Evolutionary conservation across 2,113 vertebrate genomes (phyloP).

Genomic region (Lagenorhynchus albirostris): DNA sequence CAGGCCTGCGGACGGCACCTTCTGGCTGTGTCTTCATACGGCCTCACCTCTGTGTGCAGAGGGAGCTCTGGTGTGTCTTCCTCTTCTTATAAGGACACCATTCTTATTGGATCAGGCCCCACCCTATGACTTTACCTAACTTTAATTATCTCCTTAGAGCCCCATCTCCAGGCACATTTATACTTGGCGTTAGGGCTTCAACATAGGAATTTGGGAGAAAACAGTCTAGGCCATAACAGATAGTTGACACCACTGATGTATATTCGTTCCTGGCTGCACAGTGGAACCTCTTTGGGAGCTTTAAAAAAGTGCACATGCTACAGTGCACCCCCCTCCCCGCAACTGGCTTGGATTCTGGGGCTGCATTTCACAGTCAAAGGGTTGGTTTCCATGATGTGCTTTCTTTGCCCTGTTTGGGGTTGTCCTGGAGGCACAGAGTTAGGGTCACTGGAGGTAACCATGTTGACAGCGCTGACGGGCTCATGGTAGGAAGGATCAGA

Average conservation of each 20-base stretch:
- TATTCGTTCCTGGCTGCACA: neutral
- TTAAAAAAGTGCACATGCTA: neutral
- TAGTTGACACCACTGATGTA: neutral
- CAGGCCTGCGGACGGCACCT: rapidly evolving
- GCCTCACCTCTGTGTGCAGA: neutral
- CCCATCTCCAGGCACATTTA: neutral
- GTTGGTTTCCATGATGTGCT: no score
- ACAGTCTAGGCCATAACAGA: no score
- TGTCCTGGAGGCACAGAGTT: neutral
- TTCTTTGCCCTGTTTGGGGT: neutral
- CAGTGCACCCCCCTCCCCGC: neutral
- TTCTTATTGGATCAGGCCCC: neutral
- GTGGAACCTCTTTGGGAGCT: neutral
- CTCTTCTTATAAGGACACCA: neutral
- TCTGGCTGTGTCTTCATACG: neutral
- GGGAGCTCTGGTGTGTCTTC: neutral
- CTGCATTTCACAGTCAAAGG: neutral
- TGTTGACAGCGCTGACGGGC: neutral
- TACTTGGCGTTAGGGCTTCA: neutral
- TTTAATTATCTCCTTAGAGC: neutral
- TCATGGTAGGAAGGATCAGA: neutral
- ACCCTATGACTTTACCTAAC: neutral
- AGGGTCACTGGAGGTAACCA: neutral
- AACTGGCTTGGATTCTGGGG: neutral
- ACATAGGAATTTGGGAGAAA: neutral